Conservation (phyloP, 2,113 vertebrate genomes). For the Elephantulus edwardii region DNA sequence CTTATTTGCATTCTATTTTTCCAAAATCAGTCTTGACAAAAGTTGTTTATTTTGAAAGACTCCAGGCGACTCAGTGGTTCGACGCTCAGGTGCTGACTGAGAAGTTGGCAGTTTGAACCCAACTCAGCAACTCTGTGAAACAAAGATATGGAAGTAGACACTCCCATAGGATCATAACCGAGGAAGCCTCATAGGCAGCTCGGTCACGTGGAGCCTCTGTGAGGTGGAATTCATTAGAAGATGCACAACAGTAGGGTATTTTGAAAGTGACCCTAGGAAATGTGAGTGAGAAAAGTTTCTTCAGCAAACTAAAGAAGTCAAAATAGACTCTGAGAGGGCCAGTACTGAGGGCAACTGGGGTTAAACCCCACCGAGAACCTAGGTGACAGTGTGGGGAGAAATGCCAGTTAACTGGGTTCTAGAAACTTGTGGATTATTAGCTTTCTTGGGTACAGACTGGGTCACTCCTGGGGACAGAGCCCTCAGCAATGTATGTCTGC, state of each 20-base stretch:
- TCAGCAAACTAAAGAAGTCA: background rate
- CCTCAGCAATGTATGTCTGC: background rate
- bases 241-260: background rate
- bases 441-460: too few species aligned
- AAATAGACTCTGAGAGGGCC: background rate
- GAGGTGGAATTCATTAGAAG: background rate
- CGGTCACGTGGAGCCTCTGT: background rate
- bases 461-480: background rate
- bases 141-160: background rate
- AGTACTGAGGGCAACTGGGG: background rate
- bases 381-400: background rate
- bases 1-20: background rate
- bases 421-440: background rate
- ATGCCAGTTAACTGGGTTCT: background rate
- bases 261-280: background rate
- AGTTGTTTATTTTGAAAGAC: background rate
- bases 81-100: background rate
- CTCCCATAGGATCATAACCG: background rate
- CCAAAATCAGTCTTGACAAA: background rate
- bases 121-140: background rate
- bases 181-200: background rate
- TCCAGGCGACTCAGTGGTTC: background rate
- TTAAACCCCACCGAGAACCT: background rate
- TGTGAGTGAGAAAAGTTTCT: background rate
- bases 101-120: background rate